Evolutionary conservation across 2,113 vertebrate genomes (phyloP), one percentile per base, ranked within the genome.

Genomic region (Chinchilla lanigera): DNA sequence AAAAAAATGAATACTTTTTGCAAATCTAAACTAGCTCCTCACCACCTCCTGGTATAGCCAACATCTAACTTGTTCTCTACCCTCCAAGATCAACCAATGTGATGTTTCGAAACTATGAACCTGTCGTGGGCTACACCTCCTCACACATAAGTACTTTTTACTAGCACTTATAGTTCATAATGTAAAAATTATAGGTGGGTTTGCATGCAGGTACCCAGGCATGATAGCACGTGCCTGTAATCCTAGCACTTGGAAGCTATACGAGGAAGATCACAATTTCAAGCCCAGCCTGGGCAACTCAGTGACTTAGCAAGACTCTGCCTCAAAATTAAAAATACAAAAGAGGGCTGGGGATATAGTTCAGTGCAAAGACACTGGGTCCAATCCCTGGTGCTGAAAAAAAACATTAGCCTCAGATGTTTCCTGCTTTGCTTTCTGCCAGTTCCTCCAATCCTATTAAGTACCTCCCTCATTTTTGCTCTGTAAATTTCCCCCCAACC

Each of bases 1-100:
- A 96, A 93, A 82, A 95, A 33, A 87, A 93, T 67, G 60, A 97
- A 87, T 28, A 30, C 17, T 86, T n/a, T 91, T 89, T 89, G 58
- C 38, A 95, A 95, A 93, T 80, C 30, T 61, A 93, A 94, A 61
- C 33, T 90, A 84, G 19, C 12, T 95, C 80, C 44, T 90, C 5
- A 35, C 13, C 41, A 92, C 17, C 61, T 94, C 6, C 38, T 87
- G 22, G 50, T 47, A 80, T 30, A 85, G 73, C 22, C 30, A 86
- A 16, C 35, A 85, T 63, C 50, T 60, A 91, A 86, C 89, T 6
- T 50, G 13, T 93, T 84, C 93, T 86, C 90, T 20, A 93, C 14
- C 22, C 8, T 54, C 56, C 58, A 86, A 50, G 7, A 75, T 88
- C 56, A 92, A 69, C 26, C 38, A 78, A 63, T 50, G 56, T 60